These are phyloP conservation scores for Drosophila kikkawai DNA, from an alignment of 1,140 invertebrate genomes.

Conservation along the genomic window DNA sequence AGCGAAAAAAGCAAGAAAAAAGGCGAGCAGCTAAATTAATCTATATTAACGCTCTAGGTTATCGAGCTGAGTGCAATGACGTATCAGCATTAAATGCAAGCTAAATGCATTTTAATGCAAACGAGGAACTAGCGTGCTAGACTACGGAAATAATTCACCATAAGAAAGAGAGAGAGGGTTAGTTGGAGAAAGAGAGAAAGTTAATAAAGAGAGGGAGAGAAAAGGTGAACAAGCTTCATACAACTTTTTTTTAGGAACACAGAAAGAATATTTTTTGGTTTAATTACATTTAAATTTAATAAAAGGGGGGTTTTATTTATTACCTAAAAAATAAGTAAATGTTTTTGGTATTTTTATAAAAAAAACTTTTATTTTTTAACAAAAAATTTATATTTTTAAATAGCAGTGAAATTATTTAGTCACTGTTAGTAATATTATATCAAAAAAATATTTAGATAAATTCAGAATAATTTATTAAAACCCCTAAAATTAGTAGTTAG, in stretches of 20 bases:
- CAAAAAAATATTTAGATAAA: too few relatives aligned
- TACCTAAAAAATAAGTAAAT: too few relatives aligned
- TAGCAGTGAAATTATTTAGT: too few relatives aligned
- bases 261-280: too few relatives aligned
- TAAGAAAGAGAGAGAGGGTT: constrained; percentile 17
- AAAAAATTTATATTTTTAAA: too few relatives aligned
- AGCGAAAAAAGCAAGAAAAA: too few relatives aligned
- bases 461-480: too few relatives aligned
- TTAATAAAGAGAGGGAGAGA: background rate
- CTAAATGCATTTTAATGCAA: constrained; percentile 39
- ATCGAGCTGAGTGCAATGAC: constrained; percentile 38
- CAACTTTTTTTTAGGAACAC: background rate
- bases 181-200: constrained; percentile 18
- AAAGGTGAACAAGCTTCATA: constrained; percentile 13
- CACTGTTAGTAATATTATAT: too few relatives aligned
- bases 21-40: constrained; percentile 19
- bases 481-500: too few relatives aligned
- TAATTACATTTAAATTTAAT: background rate
- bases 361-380: too few relatives aligned
- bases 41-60: constrained; percentile 27
- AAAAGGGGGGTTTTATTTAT: accelerated
- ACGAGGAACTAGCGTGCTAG: constrained; percentile 46
- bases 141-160: constrained; percentile 29
- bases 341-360: too few relatives aligned
- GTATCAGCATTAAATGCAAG: constrained; percentile 16